Percentiles rank a stretch among this genome's conserved stretches.
Evolutionary conservation across 2,797 vertebrate species (phyloP).

Genomic region (Champsocephalus gunnari): DNA sequence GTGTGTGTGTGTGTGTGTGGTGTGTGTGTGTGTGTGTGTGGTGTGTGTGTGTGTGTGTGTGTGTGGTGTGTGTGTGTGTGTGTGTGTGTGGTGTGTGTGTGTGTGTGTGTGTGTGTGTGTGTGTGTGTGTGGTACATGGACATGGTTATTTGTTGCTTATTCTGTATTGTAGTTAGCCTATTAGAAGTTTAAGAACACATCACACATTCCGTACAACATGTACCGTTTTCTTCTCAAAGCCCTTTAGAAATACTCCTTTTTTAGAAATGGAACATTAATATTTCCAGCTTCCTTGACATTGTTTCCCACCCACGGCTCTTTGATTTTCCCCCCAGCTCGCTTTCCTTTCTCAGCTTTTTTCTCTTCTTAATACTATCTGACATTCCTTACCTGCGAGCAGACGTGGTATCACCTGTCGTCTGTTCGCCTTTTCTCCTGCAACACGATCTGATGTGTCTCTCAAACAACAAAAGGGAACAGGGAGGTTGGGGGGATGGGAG

Average conservation of each 20-base stretch:
- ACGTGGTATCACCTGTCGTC: conserved; percentile 64
- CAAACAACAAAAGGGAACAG: conserved; percentile 74
- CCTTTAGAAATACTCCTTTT: conserved; percentile 4
- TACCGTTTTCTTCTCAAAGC: neutral
- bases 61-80: neutral
- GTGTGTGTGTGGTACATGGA: neutral
- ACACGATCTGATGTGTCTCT: conserved; percentile 77
- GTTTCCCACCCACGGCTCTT: conserved; percentile 28
- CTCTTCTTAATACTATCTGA: conserved; percentile 58
- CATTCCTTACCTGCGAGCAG: conserved; percentile 67
- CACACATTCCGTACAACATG: neutral
- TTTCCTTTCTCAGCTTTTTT: conserved; percentile 27
- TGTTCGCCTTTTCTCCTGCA: conserved; percentile 68
- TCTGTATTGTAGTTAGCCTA: neutral
- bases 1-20: too few species aligned
- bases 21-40: neutral
- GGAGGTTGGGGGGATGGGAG: conserved; percentile 33
- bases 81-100: too few species aligned
- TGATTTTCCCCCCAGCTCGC: conserved; percentile 16
- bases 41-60: neutral
- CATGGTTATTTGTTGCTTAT: conserved; percentile 6
- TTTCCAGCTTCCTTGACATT: conserved; percentile 13
- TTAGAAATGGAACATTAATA: conserved; percentile 6
- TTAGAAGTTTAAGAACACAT: neutral
- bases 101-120: too few species aligned